Evolutionary conservation across 2,797 vertebrate genomes (phyloP).

Genomic region (Amniataba percoides): DNA sequence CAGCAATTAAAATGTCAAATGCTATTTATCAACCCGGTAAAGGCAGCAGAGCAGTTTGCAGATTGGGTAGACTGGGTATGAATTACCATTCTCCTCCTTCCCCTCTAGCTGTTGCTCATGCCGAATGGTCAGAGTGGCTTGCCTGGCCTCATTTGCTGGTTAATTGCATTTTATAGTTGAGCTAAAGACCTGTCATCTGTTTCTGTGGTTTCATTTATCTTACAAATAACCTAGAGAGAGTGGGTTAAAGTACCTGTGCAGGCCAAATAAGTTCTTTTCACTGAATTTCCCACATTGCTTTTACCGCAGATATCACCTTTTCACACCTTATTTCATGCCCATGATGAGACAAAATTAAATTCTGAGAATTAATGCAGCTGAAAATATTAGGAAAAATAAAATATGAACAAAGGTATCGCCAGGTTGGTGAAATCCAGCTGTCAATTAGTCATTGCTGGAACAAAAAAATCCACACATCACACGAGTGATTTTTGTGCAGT

Average conservation of each 20-base stretch:
- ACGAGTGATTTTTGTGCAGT: conserved; percentile 45
- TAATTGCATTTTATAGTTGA: conserved; percentile 94
- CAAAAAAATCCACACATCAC: conserved; percentile 3
- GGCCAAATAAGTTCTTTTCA: conserved; percentile 74
- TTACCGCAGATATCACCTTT: conserved; percentile 58
- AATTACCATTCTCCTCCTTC: conserved; percentile 84
- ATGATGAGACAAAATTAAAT: conserved; percentile 64
- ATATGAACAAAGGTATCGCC: conserved; percentile 46
- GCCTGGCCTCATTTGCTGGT: conserved; percentile 93
- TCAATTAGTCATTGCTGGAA: conserved; percentile 28
- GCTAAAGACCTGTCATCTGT: conserved; percentile 90
- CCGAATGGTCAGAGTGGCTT: conserved; percentile 90
- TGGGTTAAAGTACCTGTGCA: conserved; percentile 81
- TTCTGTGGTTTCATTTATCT: conserved; percentile 89
- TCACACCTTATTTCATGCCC: conserved; percentile 63
- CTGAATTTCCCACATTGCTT: conserved; percentile 56
- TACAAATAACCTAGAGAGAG: conserved; percentile 85
- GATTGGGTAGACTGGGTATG: conserved; percentile 75
- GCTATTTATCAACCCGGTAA: conserved; percentile 74
- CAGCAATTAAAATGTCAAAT: conserved; percentile 77
- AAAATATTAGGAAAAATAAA: conserved; percentile 51
- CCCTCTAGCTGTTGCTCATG: conserved; percentile 85
- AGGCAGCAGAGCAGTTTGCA: conserved; percentile 75
- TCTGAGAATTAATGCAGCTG: conserved; percentile 58
- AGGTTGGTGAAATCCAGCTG: conserved; percentile 44